Conservation (phyloP, 2,113 vertebrate genomes). For the Formicarius rufipectus region DNA sequence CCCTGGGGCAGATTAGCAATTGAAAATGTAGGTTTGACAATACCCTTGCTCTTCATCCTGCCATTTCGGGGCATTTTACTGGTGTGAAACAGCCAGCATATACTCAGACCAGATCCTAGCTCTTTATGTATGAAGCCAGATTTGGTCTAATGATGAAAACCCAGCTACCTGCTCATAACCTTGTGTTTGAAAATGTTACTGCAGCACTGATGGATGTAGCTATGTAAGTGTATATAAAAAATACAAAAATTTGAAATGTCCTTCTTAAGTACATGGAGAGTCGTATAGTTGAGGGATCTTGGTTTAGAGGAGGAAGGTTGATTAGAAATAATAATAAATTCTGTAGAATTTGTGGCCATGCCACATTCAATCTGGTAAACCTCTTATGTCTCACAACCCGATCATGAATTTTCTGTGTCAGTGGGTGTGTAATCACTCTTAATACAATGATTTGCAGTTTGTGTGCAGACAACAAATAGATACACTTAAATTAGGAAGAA, state of each 20-base stretch:
- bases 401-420: slow-evolving; percentile 63
- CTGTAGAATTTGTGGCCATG: slow-evolving; percentile 31
- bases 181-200: not conserved
- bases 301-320: slow-evolving; percentile 44
- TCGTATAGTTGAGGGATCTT: slow-evolving; percentile 34
- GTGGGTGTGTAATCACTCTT: slow-evolving; percentile 61
- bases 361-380: slow-evolving; percentile 62
- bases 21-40: not conserved
- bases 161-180: not conserved
- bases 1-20: not conserved
- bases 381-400: slow-evolving; percentile 62
- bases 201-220: not conserved
- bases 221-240: not conserved
- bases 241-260: not conserved
- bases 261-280: not conserved
- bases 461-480: slow-evolving; percentile 37
- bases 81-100: not conserved
- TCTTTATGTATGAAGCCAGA: not conserved
- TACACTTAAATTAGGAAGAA: slow-evolving; percentile 20
- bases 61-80: not conserved
- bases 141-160: not conserved
- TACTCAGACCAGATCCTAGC: not conserved
- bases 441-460: slow-evolving; percentile 58
- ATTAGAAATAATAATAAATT: slow-evolving; percentile 61
- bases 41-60: not conserved